phyloP scores from a whole-genome alignment of 37 sponge, comb jelly and placozoan species.

The Oopsacas minuta region DNA sequence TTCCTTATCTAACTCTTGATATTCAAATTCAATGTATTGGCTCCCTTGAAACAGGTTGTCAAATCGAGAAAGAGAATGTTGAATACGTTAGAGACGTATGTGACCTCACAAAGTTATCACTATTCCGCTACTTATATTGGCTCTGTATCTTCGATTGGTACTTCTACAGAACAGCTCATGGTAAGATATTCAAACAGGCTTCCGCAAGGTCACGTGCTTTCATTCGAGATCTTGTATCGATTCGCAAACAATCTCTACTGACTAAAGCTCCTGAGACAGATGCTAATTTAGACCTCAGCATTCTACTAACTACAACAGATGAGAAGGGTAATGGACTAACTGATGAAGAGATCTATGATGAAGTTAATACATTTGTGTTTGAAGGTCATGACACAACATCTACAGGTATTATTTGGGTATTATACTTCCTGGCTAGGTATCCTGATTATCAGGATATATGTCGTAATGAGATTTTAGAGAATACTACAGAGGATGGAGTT shows the following conservation, averaged over 20 bases:
- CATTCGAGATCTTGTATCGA: not conserved
- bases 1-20: not conserved
- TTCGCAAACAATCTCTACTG: not conserved
- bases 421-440: not conserved
- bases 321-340: not conserved
- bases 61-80: not conserved
- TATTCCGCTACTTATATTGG: not conserved
- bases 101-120: not conserved
- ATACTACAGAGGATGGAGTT: not conserved
- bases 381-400: conserved; percentile 1
- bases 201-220: not conserved
- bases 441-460: not conserved
- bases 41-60: not conserved
- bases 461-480: not conserved
- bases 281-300: not conserved
- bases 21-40: not conserved
- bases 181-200: not conserved
- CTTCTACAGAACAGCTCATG: not conserved
- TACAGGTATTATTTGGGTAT: not conserved
- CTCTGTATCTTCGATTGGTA: not conserved
- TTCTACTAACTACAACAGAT: not conserved
- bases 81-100: not conserved
- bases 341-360: not conserved
- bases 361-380: not conserved
- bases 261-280: not conserved